Base-by-base conservation (phyloP, 2,888 invertebrate species). In the Vandiemenella viatica region DNA sequence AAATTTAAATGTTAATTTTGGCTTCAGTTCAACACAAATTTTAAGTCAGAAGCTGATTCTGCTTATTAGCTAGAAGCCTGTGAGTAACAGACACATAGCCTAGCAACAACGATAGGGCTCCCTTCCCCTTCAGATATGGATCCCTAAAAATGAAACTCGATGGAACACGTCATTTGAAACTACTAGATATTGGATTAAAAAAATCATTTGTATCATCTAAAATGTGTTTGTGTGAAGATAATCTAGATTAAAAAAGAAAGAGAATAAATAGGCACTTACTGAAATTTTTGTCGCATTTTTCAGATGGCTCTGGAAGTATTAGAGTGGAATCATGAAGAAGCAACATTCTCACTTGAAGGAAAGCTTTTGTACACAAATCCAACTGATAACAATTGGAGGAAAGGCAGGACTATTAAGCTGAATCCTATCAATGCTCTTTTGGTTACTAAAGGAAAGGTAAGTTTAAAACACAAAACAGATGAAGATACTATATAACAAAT, bases 251-350 rank as follows among this genome's bases (percentile, higher is more conserved):
- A n/a, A n/a, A n/a, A n/a, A n/a, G n/a, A n/a, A n/a, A n/a, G n/a
- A n/a, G n/a, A n/a, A n/a, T n/a, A n/a, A n/a, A n/a, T n/a, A n/a
- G n/a, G n/a, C n/a, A n/a, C n/a, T n/a, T n/a, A n/a, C n/a, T n/a
- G n/a, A 8, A 1, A 15, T n/a, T 3, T 13, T n/a, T n/a, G n/a
- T n/a, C n/a, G n/a, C n/a, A 10, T 26, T 38, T 55, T 56, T 21
- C 58, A 78, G 78, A 85, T 92, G 76, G 92, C 92, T 47, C 83
- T 93, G 54, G 92, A 95, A 64, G 80, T 90, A 5, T 68, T 95
- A 56, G 91, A 91, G 61, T 95, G 95, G 95, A 86, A 85, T 68
- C 88, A 89, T 62, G 90, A 90, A 60, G 91, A 92, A 65, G 86
- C 88, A 43, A 81, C 84, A 64, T 91, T 93, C 65, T 83, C 88